Base-by-base conservation (phyloP, 2,797 vertebrate species). In the Cyprinodon diabolis region DNA sequence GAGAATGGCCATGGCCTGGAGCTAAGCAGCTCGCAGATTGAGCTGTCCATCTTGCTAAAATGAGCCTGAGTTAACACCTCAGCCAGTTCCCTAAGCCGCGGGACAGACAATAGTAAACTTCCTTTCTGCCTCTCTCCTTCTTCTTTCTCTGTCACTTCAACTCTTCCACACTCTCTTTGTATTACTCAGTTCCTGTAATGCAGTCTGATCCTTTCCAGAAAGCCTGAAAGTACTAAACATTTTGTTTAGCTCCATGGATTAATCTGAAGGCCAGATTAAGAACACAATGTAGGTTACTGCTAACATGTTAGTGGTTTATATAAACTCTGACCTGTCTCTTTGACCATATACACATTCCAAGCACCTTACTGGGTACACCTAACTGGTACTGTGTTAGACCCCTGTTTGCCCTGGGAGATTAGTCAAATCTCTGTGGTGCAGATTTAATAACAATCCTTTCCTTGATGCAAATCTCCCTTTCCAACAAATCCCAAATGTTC, bases 31-130 rank as follows among this genome's bases (percentile, higher is more conserved):
- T 91, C 84, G 90, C 92, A 96, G 95, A 96, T 95, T 96, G 94
- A 96, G 94, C 95, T 96, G 95, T 96, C 95, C 91, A 93, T 95
- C 94, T 95, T 93, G 83, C 91, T 91, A 89, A 94, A 96, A 96
- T 95, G 95, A 95, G 93, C 94, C 94, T 93, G 90, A 95, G 92
- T 95, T 95, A 95, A 95, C 94, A 94, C 92, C 91, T 91, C 93
- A 89, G 89, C 90, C 89, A 91, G 89, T 90, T 85, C 87, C 90
- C 43, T 76, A 89, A 78, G 93, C 95, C 92, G 86, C 84, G 17
- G 93, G 93, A 93, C 89, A 90, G 92, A 93, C 89, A 90, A 93
- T 88, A 85, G 87, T 78, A 75, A 37, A 89, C 90, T 93, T 94
- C 93, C 90, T 92, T 81, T 86, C 75, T 78, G 80, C 84, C 72